Evolutionary conservation across 1,140 invertebrate genomes (phyloP), one percentile per base, ranked within the genome.

Genomic region (Heterodera schachtii): DNA sequence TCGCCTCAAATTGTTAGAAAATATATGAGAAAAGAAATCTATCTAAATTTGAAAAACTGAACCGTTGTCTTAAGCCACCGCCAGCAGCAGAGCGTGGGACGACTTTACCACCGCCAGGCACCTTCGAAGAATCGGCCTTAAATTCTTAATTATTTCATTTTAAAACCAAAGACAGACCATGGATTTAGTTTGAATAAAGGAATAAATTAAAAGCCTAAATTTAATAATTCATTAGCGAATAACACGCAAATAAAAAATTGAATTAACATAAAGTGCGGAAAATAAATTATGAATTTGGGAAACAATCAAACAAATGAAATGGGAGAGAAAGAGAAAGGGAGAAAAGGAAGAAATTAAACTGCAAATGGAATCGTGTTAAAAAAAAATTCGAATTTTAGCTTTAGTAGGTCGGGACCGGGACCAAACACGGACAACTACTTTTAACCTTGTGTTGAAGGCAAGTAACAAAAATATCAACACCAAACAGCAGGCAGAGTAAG

Each of bases 21-120:
- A 84, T 64, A 71, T 66, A 31, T 52, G 49, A 11, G 1, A 31
- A 31, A 31, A 31, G 31, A 31, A 31, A 31, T 1, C 11, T 52
- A 52, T 52, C 49, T 52, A 52, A 8, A 8, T 52, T 52, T 52
- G 49, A 31, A 31, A 31, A 31, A 31, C 31, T 31, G 31, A 31
- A 83, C 74, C 86, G 79, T 73, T 89, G 87, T 82, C 87, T 84
- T 81, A 89, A 81, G 16, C 78, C 83, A 44, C 86, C 84, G 66
- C 83, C 86, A 47, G 87, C 82, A 73, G 86, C 78, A 52, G 79
- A 52, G 71, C 75, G 49, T 46, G 77, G 73, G 7, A 81, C 84
- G n/a, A 88, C 74, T 66, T 84, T 86, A 69, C 84, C 81, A 77
- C 87, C 86, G 70, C 84, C 76, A 43, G 76, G 76, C 9, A 69